Conservation (phyloP, 2,797 vertebrate genomes). For the Basileuterus tristriatus region DNA sequence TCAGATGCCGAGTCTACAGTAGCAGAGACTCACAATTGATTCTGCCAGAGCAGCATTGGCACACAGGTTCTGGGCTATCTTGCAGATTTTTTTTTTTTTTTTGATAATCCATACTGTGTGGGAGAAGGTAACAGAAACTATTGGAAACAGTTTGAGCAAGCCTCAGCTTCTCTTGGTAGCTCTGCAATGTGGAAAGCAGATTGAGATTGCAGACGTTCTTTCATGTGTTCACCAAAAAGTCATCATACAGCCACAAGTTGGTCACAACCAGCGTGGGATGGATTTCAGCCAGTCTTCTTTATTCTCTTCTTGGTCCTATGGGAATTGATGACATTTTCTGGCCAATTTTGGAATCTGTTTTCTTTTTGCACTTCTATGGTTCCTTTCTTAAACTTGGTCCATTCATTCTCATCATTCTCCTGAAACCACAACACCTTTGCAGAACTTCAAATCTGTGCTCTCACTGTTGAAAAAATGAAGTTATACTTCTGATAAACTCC, state of each 20-base stretch:
- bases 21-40: background rate
- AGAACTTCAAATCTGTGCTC: background rate
- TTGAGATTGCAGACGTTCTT: background rate
- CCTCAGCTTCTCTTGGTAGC: background rate
- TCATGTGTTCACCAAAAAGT: background rate
- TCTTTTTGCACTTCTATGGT: background rate
- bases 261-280: background rate
- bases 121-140: background rate
- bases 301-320: background rate
- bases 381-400: background rate
- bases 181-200: background rate
- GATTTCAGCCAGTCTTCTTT: background rate
- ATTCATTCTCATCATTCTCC: background rate
- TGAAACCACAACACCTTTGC: background rate
- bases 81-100: background rate
- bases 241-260: background rate
- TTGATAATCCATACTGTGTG: background rate
- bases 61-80: background rate
- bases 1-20: background rate
- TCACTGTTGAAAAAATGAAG: slow-evolving; percentile 10
- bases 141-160: background rate
- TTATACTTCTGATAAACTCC: background rate
- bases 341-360: background rate
- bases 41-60: background rate
- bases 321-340: background rate